Percentiles rank a stretch among this genome's conserved stretches.
Conservation (phyloP, 2,797 vertebrate species). For the Cuculus canorus region DNA sequence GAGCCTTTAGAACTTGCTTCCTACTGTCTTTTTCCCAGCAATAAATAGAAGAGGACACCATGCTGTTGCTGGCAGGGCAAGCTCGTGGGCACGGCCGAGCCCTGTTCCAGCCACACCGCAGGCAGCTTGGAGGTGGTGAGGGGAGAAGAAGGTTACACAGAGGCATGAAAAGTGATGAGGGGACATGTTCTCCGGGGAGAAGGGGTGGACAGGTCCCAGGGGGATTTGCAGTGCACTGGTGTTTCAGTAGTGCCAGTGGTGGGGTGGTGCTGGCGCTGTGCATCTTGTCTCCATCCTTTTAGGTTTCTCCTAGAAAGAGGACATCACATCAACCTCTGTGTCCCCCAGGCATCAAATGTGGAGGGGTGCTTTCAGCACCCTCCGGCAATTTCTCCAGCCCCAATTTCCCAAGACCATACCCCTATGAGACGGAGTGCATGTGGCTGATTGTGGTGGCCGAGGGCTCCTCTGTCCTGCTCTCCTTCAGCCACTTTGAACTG, state of each 20-base stretch:
- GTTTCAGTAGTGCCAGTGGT: not conserved
- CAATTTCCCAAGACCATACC: conserved; percentile 93
- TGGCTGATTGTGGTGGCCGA: conserved; percentile 97
- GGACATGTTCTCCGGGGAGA: not conserved
- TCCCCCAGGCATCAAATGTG: conserved; percentile 92
- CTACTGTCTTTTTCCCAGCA: not conserved
- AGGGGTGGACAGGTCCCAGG: not conserved
- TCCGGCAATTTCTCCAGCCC: conserved; percentile 94
- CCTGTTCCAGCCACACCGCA: not conserved
- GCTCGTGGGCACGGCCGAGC: not conserved
- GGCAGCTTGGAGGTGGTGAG: fast-evolving
- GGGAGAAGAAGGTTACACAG: not conserved
- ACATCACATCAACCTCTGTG: not conserved
- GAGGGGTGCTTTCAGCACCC: conserved; percentile 91
- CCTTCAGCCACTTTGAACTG: conserved; percentile 91
- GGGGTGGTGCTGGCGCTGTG: not conserved
- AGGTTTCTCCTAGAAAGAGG: not conserved
- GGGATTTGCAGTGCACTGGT: not conserved
- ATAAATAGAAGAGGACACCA: not conserved
- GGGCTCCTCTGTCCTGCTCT: conserved; percentile 91
- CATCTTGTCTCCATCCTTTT: not conserved
- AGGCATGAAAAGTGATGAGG: not conserved
- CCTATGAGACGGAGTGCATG: conserved; percentile 89
- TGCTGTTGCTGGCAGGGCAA: not conserved
- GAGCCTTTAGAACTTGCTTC: not conserved